Base-by-base conservation (phyloP, 2,888 invertebrate species). In the Metalampra italica region DNA sequence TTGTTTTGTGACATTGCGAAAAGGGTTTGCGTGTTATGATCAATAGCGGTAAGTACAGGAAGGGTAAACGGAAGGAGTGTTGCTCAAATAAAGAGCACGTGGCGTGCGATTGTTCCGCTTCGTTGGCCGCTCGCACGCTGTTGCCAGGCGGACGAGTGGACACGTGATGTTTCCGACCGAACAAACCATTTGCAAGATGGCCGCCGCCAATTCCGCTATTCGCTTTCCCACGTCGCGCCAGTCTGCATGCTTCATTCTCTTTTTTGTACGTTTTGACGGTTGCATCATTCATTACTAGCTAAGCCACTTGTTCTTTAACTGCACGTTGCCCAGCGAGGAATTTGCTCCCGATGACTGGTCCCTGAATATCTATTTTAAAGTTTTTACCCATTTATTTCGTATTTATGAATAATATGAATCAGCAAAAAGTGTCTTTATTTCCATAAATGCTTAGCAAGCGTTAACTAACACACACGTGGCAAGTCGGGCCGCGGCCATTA, bases 181-280 rank as follows among this genome's bases (percentile, higher is more conserved):
- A 74, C 78, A 63, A 76, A 71, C 75, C 72, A 66, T 70, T 70
- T 74, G 68, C 84, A 88, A 87, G 76, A 88, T 88, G 88, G 88
- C 87, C 22, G 22, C 22, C 71, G 85, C 75, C 75, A 62, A 51
- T 51, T 56, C 72, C 70, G 77, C 82, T 80, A 83, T 86, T 86
- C 87, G 87, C 87, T 87, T 89, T 88, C 87, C 87, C 87, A 88
- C 85, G 86, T 87, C 77, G 70, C 74, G 67, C 68, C 71, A 74
- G 73, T 77, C 72, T 64, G 78, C 76, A 76, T 74, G 76, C 73
- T 76, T 78, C 71, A 72, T 75, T 76, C 75, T 82, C 68, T 66
- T 79, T 82, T 80, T 80, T 79, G 75, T 59, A 47, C 52, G 52
- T 66, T 68, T 64, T 56, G 59, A 66, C 60, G 61, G 67, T 64